Evolutionary conservation across 2,113 vertebrate species (phyloP).

Genomic region (Danionella cerebrum): DNA sequence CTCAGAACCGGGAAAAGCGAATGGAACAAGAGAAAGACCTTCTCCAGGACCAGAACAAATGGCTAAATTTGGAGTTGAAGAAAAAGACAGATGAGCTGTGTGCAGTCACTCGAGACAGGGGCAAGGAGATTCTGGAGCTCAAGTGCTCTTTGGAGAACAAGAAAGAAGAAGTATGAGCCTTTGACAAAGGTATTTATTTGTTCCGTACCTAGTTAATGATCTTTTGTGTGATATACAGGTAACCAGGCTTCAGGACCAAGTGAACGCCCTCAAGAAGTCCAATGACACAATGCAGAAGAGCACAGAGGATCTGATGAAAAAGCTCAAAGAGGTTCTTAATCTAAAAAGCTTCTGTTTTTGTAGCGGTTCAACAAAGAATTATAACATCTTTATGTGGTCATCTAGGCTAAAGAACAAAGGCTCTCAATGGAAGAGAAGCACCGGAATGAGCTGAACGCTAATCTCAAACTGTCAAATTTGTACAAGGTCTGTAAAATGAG

Average conservation of each 20-base stretch:
- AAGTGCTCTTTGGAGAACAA: constrained; percentile 77
- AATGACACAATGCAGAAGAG: constrained; percentile 79
- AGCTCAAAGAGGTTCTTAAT: constrained; percentile 79
- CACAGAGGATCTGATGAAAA: constrained; percentile 80
- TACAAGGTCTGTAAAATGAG: constrained; percentile 82
- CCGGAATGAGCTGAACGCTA: constrained; percentile 86
- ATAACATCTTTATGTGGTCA: neutral
- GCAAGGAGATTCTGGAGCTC: constrained; percentile 83
- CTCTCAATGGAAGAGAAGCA: constrained; percentile 88
- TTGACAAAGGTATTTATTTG: neutral
- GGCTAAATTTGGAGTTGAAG: constrained; percentile 82
- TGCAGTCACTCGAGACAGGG: constrained; percentile 75
- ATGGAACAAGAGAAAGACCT: constrained; percentile 92
- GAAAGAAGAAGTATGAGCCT: constrained; percentile 76
- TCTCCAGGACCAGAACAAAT: constrained; percentile 77
- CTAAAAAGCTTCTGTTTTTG: no score
- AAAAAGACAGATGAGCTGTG: constrained; percentile 88
- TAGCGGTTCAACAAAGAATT: neutral
- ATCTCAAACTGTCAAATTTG: constrained; percentile 84
- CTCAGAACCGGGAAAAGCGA: constrained; percentile 83
- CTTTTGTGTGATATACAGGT: constrained; percentile 56
- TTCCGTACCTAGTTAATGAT: neutral
- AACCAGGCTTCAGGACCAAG: constrained; percentile 74
- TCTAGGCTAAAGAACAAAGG: constrained; percentile 86
- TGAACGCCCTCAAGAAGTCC: constrained; percentile 71